phyloP scores from a whole-genome alignment of 2,113 vertebrate genomes.

The Protomyctophum bolini region DNA sequence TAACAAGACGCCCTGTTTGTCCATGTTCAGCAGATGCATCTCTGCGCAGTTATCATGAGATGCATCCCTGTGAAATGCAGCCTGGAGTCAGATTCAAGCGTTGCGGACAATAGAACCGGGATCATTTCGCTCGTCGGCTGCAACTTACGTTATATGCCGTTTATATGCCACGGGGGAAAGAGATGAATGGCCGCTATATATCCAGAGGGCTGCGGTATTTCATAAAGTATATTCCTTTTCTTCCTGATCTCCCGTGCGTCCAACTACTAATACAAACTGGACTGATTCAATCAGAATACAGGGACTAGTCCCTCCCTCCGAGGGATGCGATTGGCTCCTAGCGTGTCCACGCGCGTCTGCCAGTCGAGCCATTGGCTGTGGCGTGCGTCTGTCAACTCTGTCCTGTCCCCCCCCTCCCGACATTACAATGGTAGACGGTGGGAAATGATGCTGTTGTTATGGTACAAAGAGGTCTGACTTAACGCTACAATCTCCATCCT shows the following conservation, averaged over 20 bases:
- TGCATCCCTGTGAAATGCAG: slow-evolving; percentile 44
- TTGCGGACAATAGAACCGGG: slow-evolving; percentile 26
- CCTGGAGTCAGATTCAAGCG: slow-evolving; percentile 2
- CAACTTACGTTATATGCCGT: slow-evolving; percentile 1
- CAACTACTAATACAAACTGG: slow-evolving; percentile 68
- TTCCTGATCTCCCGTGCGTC: slow-evolving; percentile 40
- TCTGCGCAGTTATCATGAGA: slow-evolving; percentile 52
- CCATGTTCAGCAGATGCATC: slow-evolving; percentile 54
- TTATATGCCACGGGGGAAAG: slow-evolving; percentile 4
- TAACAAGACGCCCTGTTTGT: slow-evolving; percentile 63
- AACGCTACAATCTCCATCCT: slow-evolving; percentile 9
- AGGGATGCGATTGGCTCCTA: slow-evolving; percentile 50
- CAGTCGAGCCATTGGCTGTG: slow-evolving; percentile 55
- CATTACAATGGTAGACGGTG: slow-evolving; percentile 37
- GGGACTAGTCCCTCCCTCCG: slow-evolving; percentile 47
- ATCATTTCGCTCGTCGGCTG: slow-evolving; percentile 4
- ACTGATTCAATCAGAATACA: slow-evolving; percentile 60
- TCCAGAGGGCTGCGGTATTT: slow-evolving; percentile 3
- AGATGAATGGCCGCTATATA: not conserved
- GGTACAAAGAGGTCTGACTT: slow-evolving; percentile 22
- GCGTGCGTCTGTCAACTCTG: too few relatives aligned
- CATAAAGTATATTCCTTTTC: not conserved
- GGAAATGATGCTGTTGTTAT: slow-evolving; percentile 61
- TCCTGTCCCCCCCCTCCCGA: not conserved
- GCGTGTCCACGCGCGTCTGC: not conserved